Percentiles rank a stretch among this genome's conserved stretches.
These are phyloP conservation scores for Cephus sareptanus DNA, from an alignment of 2,888 invertebrate genomes.

Conservation along the genomic window DNA sequence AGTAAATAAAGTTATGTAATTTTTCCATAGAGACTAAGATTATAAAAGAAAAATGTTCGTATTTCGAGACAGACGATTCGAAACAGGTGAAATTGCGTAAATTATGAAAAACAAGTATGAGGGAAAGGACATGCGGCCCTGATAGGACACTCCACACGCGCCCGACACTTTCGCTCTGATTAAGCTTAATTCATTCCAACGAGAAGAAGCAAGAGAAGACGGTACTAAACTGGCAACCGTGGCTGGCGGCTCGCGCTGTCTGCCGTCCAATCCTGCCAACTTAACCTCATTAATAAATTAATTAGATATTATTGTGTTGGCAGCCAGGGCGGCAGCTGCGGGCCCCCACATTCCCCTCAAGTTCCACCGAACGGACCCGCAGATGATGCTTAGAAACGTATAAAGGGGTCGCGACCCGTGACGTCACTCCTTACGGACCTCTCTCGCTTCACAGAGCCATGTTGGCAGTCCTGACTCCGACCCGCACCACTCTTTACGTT, in stretches of 20 bases:
- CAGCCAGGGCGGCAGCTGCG: slow-evolving; percentile 63
- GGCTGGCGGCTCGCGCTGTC: slow-evolving; percentile 54
- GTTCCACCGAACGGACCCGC: slow-evolving; percentile 35
- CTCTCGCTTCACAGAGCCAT: neutral
- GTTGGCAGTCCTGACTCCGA: neutral
- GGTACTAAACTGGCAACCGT: slow-evolving; percentile 27
- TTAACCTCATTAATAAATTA: slow-evolving; percentile 66
- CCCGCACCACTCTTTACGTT: neutral
- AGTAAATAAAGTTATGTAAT: too few relatives aligned
- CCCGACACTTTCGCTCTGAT: slow-evolving; percentile 56
- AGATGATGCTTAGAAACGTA: slow-evolving; percentile 39
- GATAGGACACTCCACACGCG: slow-evolving; percentile 46
- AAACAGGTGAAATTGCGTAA: neutral
- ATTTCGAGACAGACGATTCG: neutral
- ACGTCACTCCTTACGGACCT: slow-evolving; percentile 35
- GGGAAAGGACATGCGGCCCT: slow-evolving; percentile 41
- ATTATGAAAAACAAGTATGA: neutral
- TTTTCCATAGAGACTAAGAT: neutral
- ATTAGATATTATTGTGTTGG: slow-evolving; percentile 65
- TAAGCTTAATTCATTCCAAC: slow-evolving; percentile 56
- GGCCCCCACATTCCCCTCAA: slow-evolving; percentile 32
- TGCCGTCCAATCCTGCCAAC: slow-evolving; percentile 62
- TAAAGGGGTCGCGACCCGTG: slow-evolving; percentile 46
- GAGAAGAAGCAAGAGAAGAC: slow-evolving; percentile 41
- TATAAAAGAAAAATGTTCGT: neutral